Percentiles rank a stretch among this genome's conserved stretches.
phyloP scores from a whole-genome alignment of 2,797 vertebrate genomes.

The Enteromius paludinosus region DNA sequence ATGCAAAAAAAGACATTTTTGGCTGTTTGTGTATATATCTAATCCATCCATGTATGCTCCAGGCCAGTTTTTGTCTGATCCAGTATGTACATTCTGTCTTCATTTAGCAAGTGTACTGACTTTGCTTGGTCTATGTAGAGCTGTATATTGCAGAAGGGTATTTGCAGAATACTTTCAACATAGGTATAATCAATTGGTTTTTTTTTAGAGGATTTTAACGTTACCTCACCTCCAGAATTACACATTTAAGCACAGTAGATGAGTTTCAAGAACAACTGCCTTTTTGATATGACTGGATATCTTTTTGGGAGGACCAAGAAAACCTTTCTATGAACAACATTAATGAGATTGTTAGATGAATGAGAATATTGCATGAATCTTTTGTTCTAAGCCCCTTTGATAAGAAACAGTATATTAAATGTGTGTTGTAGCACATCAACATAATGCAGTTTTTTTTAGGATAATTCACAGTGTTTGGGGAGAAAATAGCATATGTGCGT shows the following conservation, averaged over 20 bases:
- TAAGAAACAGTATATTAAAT: slow-evolving; percentile 9
- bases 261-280: not conserved
- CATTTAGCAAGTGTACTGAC: slow-evolving; percentile 1
- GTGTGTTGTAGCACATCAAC: not conserved
- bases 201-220: not conserved
- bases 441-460: not conserved
- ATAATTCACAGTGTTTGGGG: slow-evolving; percentile 5
- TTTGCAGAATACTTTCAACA: not conserved
- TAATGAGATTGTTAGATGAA: not conserved
- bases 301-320: not conserved
- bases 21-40: not conserved
- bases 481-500: slow-evolving; percentile 27
- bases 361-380: not conserved
- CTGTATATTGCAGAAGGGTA: no score
- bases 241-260: not conserved
- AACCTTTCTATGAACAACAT: not conserved
- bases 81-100: not conserved
- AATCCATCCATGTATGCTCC: not conserved
- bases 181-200: not conserved
- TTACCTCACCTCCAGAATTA: not conserved
- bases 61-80: slow-evolving; percentile 16
- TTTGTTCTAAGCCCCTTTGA: not conserved
- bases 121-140: not conserved
- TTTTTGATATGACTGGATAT: not conserved
- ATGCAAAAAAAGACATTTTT: not conserved